Percentiles rank a stretch among this genome's conserved stretches.
Evolutionary conservation across 2,888 invertebrate species (phyloP).

Genomic region (Acutogordius australiensis): DNA sequence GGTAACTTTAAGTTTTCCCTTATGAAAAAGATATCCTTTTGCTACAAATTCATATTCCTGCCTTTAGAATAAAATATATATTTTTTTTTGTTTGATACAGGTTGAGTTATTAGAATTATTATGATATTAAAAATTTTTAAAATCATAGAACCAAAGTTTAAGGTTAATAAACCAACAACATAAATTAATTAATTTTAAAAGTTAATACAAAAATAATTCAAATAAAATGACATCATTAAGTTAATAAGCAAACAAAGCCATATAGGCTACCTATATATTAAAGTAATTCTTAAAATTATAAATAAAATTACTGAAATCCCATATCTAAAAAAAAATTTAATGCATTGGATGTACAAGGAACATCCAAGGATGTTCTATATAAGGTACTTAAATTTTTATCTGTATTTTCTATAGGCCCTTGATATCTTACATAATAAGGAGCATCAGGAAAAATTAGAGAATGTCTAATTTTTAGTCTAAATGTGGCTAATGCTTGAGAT

Average conservation of each 20-base stretch:
- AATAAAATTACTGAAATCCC: conserved; percentile 6
- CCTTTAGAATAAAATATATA: not conserved
- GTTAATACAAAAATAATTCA: too few species aligned
- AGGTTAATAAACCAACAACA: too few species aligned
- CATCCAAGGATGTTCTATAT: not conserved
- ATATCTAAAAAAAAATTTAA: not conserved
- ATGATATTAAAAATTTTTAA: too few species aligned
- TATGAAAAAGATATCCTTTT: conserved; percentile 9
- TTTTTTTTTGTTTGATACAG: too few species aligned
- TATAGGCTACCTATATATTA: too few species aligned
- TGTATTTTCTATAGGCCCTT: not conserved
- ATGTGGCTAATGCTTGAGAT: not conserved
- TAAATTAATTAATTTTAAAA: too few species aligned
- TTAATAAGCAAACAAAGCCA: too few species aligned
- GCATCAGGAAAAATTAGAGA: not conserved
- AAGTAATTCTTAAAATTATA: not conserved
- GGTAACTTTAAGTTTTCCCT: conserved; percentile 9
- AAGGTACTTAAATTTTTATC: not conserved
- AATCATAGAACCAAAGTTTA: too few species aligned
- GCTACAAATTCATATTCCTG: conserved; percentile 7
- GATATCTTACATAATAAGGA: not conserved
- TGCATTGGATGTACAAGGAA: not conserved
- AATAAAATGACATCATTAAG: too few species aligned
- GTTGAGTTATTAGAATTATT: too few species aligned
- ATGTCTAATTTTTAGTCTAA: not conserved